Conservation (phyloP, 2,113 vertebrate genomes). For the Canis aureus region DNA sequence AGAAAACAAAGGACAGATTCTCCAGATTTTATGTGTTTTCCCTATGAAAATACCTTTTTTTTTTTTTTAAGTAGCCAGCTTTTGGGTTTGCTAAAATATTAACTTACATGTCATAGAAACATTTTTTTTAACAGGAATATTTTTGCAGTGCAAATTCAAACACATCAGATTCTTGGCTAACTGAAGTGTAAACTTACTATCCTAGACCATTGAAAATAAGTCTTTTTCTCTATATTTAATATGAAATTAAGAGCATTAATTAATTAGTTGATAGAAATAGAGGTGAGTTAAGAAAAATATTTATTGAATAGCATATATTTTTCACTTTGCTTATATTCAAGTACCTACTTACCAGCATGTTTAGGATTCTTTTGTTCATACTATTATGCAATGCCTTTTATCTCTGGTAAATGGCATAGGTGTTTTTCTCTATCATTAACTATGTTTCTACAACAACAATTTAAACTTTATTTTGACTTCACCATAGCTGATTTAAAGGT, state of each 20-base stretch:
- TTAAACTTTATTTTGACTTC: background rate
- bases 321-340: background rate
- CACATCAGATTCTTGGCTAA: background rate
- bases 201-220: background rate
- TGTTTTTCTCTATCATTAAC: background rate
- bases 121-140: background rate
- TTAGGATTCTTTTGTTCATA: background rate
- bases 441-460: background rate
- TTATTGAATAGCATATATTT: background rate
- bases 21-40: background rate
- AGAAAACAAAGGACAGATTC: background rate
- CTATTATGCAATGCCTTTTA: background rate
- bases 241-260: background rate
- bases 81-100: background rate
- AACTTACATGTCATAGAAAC: background rate
- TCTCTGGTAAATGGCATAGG: background rate
- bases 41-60: background rate
- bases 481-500: background rate
- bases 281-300: background rate
- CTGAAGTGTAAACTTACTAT: background rate
- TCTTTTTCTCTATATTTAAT: background rate
- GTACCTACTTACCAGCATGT: background rate
- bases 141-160: background rate
- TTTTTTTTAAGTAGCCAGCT: background rate
- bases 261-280: background rate